Percentiles rank a stretch among this genome's conserved stretches.
Evolutionary conservation across 2,888 invertebrate species (phyloP).

Genomic region (Latrodectus elegans): DNA sequence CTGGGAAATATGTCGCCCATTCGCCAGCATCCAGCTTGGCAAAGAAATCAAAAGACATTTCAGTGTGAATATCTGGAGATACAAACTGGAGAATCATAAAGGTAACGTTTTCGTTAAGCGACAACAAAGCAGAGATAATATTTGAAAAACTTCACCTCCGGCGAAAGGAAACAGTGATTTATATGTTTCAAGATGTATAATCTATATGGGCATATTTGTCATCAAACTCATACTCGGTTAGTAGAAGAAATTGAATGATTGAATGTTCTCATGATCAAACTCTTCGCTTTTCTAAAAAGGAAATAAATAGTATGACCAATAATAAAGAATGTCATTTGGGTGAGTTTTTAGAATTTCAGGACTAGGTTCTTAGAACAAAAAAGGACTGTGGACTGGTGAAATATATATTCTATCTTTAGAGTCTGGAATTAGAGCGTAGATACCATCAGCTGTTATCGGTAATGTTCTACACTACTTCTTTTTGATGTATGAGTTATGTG

Average conservation of each 20-base stretch:
- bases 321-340: too few relatives aligned
- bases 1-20: slow-evolving; percentile 32
- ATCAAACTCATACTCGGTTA: neutral
- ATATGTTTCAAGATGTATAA: neutral
- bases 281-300: too few relatives aligned
- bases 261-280: too few relatives aligned
- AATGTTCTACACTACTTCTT: too few relatives aligned
- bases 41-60: slow-evolving; percentile 52
- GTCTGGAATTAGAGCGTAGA: too few relatives aligned
- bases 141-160: neutral
- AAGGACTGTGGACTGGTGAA: too few relatives aligned
- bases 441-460: too few relatives aligned
- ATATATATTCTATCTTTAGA: too few relatives aligned
- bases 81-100: neutral
- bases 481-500: too few relatives aligned
- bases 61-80: slow-evolving; percentile 16
- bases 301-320: too few relatives aligned
- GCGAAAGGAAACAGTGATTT: neutral
- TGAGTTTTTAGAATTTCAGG: too few relatives aligned
- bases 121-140: neutral
- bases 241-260: neutral
- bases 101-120: neutral
- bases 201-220: neutral
- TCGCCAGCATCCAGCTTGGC: slow-evolving; percentile 42
- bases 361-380: too few relatives aligned